Percentiles rank a stretch among this genome's conserved stretches.
Conservation (phyloP, 1,140 invertebrate species). For the Mylabris phalerata region DNA sequence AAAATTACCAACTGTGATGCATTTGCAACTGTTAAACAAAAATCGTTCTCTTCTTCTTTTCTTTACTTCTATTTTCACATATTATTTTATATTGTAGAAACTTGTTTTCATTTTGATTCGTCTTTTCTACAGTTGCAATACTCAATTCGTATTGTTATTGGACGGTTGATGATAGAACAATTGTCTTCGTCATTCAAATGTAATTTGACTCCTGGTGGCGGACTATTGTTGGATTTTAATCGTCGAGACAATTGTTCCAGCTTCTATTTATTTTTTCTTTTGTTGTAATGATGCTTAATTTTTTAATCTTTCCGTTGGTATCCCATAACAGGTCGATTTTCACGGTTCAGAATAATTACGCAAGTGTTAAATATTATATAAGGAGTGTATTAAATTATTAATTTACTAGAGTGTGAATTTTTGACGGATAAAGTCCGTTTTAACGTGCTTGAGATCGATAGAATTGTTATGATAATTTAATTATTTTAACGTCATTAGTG, state of each 20-base stretch:
- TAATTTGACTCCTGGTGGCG: conserved; percentile 17
- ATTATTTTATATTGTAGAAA: too few species aligned
- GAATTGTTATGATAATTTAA: too few species aligned
- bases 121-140: not conserved
- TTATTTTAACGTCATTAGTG: too few species aligned
- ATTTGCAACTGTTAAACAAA: not conserved
- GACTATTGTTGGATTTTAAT: conserved; percentile 21
- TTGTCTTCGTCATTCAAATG: conserved; percentile 20
- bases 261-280: not conserved
- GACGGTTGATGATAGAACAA: not conserved
- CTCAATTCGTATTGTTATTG: not conserved
- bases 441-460: too few species aligned
- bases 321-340: too few species aligned
- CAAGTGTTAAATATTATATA: too few species aligned
- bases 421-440: too few species aligned
- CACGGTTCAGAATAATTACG: too few species aligned
- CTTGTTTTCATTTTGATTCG: not conserved
- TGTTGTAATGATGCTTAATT: conserved; percentile 9
- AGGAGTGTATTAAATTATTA: too few species aligned
- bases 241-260: conserved; percentile 11
- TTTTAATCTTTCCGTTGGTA: not conserved
- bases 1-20: not conserved
- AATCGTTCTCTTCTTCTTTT: not conserved
- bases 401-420: too few species aligned
- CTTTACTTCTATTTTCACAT: not conserved